Evolutionary conservation across 1,140 invertebrate species (phyloP), one percentile per base, ranked within the genome.

Genomic region (Drosophila tropicalis): DNA sequence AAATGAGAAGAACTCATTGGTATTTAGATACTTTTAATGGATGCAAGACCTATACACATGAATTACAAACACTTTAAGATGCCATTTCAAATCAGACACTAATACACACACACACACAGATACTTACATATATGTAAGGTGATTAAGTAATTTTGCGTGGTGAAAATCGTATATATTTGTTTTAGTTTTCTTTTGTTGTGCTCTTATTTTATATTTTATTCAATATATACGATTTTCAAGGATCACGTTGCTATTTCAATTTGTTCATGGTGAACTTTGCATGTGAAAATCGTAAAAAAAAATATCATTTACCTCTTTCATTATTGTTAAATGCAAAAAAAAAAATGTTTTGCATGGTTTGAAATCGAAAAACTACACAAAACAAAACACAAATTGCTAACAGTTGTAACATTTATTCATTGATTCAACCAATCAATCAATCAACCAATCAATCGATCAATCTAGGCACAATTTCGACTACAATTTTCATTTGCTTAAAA

Each of bases 221-320:
- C 29, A 75, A 74, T 75, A 63, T 81, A 66, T 70, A 64, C 67
- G 77, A 75, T 76, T 68, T 44, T 25, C 29, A 51, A 19, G 1
- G 36, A 36, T 44, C 17, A 73, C 57, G 51, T 67, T 68, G 51
- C 19, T 40, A 34, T 25, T 51, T 3, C 7, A 47, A 5, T 57
- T 3, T 72, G 66, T 69, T 72, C 19, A 32, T 32, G 32, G 41
- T 15, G 15, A 62, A 32, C 41, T 39, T 67, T 62, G 55, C 61
- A 64, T 79, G 63, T 76, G 51, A 78, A 86, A 86, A 86, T 81
- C 82, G 82, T 86, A 81, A 54, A 55, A 6, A 55, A n/a, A n/a
- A n/a, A n/a, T n/a, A n/a, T n/a, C n/a, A n/a, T n/a, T n/a, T n/a
- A n/a, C n/a, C n/a, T n/a, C n/a, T n/a, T n/a, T n/a, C n/a, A n/a